phyloP scores from a whole-genome alignment of 2,888 invertebrate species.

The Sturmia bella region DNA sequence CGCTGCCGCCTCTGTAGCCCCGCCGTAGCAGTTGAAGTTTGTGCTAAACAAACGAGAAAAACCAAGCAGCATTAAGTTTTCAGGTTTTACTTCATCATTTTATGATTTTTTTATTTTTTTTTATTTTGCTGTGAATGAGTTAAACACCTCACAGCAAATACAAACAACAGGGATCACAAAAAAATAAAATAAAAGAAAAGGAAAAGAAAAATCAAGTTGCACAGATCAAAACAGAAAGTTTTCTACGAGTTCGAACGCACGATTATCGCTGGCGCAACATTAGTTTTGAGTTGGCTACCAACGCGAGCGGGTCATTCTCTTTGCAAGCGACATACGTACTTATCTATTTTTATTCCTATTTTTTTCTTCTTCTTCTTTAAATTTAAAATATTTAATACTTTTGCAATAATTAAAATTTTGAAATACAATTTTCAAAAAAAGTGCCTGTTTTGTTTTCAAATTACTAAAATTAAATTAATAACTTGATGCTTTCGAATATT shows the following conservation, averaged over 20 bases:
- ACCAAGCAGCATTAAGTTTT: conserved; percentile 39
- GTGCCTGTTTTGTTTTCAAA: conserved; percentile 15
- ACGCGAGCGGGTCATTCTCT: conserved; percentile 83
- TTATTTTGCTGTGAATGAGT: conserved; percentile 26
- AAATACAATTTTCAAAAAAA: conserved; percentile 10
- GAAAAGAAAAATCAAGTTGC: conserved; percentile 65
- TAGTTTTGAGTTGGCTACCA: conserved; percentile 83
- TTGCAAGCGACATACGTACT: conserved; percentile 82
- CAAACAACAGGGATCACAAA: conserved; percentile 49
- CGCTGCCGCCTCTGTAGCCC: background rate
- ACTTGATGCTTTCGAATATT: background rate
- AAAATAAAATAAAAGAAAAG: conserved; percentile 1
- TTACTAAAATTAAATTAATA: conserved; percentile 10
- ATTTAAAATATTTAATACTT: background rate
- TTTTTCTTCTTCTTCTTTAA: conserved; percentile 69
- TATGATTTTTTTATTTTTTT: background rate
- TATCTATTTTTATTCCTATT: conserved; percentile 72
- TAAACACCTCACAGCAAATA: conserved; percentile 32
- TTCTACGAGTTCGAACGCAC: conserved; percentile 74
- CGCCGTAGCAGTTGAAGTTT: conserved; percentile 18
- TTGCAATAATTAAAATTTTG: background rate
- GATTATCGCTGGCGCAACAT: conserved; percentile 79
- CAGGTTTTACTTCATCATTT: conserved; percentile 57
- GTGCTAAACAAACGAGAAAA: conserved; percentile 22
- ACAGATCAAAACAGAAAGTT: conserved; percentile 66